Base-by-base conservation (phyloP, 2,113 vertebrate genomes). In the Capreolus pygargus region DNA sequence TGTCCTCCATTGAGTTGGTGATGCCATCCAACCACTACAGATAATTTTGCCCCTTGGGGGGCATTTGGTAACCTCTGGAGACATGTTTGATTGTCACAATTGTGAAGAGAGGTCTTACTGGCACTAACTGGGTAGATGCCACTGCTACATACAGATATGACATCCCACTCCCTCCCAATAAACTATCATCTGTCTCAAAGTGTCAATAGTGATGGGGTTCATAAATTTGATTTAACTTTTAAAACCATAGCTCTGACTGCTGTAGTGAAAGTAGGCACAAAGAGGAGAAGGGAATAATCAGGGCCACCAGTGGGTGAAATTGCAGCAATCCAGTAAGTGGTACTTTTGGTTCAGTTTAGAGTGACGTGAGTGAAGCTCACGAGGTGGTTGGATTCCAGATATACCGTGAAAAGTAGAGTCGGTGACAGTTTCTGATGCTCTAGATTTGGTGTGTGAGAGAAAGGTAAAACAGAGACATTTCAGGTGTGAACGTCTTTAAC, bases 381-480 rank as follows among this genome's bases (percentile, higher is more conserved):
- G 27, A n/a, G 39, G 19, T 15, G 15, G 1, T 47, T 86, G 43
- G 55, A 90, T 79, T 84, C 27, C 36, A 84, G n/a, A 43, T 33
- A 11, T 14, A 13, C 5, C 3, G 6, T 17, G 19, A 57, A 89
- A 86, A 9, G 15, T n/a, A n/a, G 11, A 87, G 8, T 5, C 21
- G 25, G 3, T 36, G 33, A 15, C 21, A n/a, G 33, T 39, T 74
- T 9, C 16, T 45, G 25, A 33, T 36, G 28, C 28, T 27, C 70
- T 60, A 30, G 21, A 55, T 50, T 60, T 52, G 36, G 5, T 14
- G 2, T 76, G 13, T 91, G 88, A 88, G 25, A 60, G 19, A n/a
- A 96, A 84, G 19, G 4, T 61, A n/a, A 96, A 91, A 90, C 55
- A 90, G 58, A 25, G 30, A 58, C 3, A 67, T 47, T 87, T 96